Evolutionary conservation across 2,888 invertebrate genomes (phyloP).

Genomic region (Argyresthia goedartella): DNA sequence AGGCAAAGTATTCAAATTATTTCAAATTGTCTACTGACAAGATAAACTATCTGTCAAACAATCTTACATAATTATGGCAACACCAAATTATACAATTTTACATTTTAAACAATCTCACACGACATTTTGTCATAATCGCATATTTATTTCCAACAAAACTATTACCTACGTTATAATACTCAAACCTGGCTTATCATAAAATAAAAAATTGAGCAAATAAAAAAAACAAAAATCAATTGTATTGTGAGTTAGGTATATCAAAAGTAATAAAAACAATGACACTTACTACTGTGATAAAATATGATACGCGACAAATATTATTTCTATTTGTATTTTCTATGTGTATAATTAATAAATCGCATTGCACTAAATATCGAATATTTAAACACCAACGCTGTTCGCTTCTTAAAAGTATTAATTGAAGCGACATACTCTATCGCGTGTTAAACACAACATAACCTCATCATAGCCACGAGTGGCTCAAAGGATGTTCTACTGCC

Average conservation of each 20-base stretch:
- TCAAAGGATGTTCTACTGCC: neutral
- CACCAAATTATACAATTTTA: too few species aligned
- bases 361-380: conserved; percentile 51
- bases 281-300: conserved; percentile 33
- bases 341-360: conserved; percentile 37
- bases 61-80: too few species aligned
- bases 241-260: too few species aligned
- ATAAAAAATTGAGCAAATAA: conserved; percentile 68
- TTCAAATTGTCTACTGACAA: too few species aligned
- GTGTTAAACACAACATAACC: conserved; percentile 2
- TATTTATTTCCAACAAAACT: conserved; percentile 22
- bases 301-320: conserved; percentile 31
- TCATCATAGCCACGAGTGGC: too few species aligned
- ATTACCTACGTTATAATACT: conserved; percentile 11
- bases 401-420: neutral
- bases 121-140: too few species aligned
- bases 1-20: too few species aligned
- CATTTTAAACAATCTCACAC: too few species aligned
- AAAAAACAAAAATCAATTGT: conserved; percentile 53
- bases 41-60: too few species aligned
- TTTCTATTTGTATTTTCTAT: conserved; percentile 32
- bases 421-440: neutral
- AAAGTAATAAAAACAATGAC: conserved; percentile 19
- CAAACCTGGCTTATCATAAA: conserved; percentile 56
- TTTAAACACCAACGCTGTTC: conserved; percentile 38